Percentiles rank a stretch among this genome's conserved stretches.
Evolutionary conservation across 2,113 vertebrate genomes (phyloP).

Genomic region (Eretmochelys imbricata): DNA sequence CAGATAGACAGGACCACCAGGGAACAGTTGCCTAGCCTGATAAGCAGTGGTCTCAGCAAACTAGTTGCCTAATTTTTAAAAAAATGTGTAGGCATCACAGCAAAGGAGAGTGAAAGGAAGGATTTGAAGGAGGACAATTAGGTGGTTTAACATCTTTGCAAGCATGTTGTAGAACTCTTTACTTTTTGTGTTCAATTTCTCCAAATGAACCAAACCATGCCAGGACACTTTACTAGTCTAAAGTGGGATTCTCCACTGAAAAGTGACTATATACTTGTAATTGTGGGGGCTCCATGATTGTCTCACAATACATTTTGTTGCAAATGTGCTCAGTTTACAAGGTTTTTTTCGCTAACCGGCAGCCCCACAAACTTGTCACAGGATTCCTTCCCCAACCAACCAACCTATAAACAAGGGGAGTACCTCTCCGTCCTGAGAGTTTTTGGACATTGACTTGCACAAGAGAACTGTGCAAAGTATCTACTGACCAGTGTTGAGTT

Average conservation of each 20-base stretch:
- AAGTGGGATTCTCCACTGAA: background rate
- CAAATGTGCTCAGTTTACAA: background rate
- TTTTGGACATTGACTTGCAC: background rate
- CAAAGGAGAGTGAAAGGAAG: background rate
- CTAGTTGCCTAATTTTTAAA: background rate
- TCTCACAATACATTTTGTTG: background rate
- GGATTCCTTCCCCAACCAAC: background rate
- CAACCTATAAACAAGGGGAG: background rate
- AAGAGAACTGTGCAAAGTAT: rapidly evolving
- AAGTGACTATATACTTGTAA: background rate
- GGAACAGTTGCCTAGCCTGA: background rate
- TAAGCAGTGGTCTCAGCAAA: background rate
- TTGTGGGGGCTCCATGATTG: background rate
- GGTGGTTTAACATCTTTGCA: background rate
- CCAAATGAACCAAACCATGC: background rate
- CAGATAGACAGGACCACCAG: background rate
- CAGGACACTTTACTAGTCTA: background rate
- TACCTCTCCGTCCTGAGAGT: rapidly evolving
- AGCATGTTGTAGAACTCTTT: background rate
- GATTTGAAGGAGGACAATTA: background rate
- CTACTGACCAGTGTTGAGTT: no score
- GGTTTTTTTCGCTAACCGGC: background rate
- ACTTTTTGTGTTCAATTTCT: background rate
- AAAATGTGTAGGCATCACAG: background rate
- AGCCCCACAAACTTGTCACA: background rate